Percentiles rank a stretch among this genome's conserved stretches.
Evolutionary conservation across 2,113 vertebrate genomes (phyloP).

Genomic region (Corythornis cristatus): DNA sequence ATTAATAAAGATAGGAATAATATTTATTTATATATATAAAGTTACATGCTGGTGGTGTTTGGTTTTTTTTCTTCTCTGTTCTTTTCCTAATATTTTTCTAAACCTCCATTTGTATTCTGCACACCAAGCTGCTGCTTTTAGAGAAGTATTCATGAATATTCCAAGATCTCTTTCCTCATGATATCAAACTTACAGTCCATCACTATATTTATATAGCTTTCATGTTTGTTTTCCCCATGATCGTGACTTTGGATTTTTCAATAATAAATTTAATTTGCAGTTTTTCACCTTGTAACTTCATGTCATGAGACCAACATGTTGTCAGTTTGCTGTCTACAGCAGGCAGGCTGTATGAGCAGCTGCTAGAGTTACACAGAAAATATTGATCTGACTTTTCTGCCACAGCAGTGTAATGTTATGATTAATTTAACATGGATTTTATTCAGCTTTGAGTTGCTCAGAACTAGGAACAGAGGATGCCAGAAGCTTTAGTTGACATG

Average conservation of each 20-base stretch:
- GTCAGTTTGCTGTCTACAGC: not conserved
- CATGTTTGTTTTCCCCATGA: not conserved
- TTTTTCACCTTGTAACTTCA: not conserved
- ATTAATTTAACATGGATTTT: constrained; percentile 6
- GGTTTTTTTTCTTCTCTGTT: not conserved
- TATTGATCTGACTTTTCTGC: not conserved
- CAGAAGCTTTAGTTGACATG: not conserved
- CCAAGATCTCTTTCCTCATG: not conserved
- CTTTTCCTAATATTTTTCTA: not conserved
- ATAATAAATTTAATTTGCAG: not conserved
- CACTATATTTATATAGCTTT: not conserved
- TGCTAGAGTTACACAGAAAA: not conserved
- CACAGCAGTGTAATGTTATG: not conserved
- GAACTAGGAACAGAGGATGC: not conserved
- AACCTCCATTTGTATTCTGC: not conserved
- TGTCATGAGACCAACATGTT: not conserved
- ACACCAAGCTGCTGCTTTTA: not conserved
- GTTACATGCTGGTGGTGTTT: not conserved
- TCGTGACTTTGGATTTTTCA: not conserved
- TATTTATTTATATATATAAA: not conserved
- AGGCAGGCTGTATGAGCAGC: not conserved
- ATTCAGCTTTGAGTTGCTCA: not conserved
- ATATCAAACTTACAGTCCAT: not conserved
- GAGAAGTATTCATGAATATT: not conserved
- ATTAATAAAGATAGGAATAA: no score